Conservation (phyloP, 2,113 vertebrate genomes). For the Callocephalon fimbriatum region DNA sequence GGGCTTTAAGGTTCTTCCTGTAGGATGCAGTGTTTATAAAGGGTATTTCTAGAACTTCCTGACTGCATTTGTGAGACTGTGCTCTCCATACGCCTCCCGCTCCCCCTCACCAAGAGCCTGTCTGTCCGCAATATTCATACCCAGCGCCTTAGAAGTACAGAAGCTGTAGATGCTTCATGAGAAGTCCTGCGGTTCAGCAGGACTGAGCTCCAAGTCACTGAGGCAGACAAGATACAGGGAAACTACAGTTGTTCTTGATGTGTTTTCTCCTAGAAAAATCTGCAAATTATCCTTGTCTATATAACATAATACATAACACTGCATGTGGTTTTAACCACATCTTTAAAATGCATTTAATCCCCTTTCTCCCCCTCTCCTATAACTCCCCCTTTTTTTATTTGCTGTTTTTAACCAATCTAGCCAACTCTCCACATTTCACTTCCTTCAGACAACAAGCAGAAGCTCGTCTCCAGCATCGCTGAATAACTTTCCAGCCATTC, state of each 20-base stretch:
- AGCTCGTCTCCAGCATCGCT: neutral
- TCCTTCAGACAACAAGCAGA: neutral
- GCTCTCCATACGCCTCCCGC: neutral
- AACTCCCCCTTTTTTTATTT: neutral
- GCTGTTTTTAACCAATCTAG: neutral
- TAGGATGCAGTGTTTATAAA: slow-evolving; percentile 55
- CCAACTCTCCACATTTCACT: neutral
- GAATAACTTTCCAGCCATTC: neutral
- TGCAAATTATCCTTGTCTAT: neutral
- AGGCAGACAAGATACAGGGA: neutral
- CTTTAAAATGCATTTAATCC: neutral
- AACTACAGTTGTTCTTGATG: neutral
- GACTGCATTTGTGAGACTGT: neutral
- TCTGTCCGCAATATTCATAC: neutral
- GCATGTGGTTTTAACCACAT: neutral
- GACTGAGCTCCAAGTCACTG: neutral
- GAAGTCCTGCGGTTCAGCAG: neutral
- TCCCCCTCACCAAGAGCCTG: neutral
- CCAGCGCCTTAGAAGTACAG: rapidly evolving
- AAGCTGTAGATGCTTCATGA: neutral
- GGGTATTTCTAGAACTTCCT: slow-evolving; percentile 66
- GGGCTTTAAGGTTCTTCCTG: slow-evolving; percentile 50
- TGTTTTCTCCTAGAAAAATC: neutral
- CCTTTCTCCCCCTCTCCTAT: neutral
- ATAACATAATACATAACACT: neutral